Percentiles rank a stretch among this genome's conserved stretches.
These are phyloP conservation scores for Brachionus rubens DNA, from an alignment of 1,140 invertebrate species.

Conservation along the genomic window DNA sequence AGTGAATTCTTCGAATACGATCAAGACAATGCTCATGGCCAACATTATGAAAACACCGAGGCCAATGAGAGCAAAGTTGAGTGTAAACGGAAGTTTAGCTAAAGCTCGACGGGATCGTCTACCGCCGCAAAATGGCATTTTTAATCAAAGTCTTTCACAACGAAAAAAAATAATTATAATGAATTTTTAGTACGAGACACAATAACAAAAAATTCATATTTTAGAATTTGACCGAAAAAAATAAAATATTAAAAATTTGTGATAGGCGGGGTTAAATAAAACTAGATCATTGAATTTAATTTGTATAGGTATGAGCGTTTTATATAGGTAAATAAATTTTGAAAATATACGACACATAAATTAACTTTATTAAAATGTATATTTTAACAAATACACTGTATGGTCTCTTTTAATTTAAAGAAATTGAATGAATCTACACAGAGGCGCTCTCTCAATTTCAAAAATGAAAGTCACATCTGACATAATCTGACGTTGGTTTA, in stretches of 20 bases:
- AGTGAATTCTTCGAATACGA: constrained; percentile 46
- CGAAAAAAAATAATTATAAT: not conserved
- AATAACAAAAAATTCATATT: not conserved
- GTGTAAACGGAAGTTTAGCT: not conserved
- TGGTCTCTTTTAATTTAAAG: too few relatives aligned
- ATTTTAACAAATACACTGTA: too few relatives aligned
- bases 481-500: too few relatives aligned
- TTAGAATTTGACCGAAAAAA: constrained; percentile 23
- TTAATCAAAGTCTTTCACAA: not conserved
- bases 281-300: too few relatives aligned
- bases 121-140: constrained; percentile 16
- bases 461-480: too few relatives aligned
- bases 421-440: too few relatives aligned
- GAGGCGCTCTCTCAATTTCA: too few relatives aligned
- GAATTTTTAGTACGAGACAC: not conserved
- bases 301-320: too few relatives aligned
- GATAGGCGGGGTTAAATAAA: not conserved
- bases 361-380: too few relatives aligned
- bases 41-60: constrained; percentile 23
- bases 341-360: too few relatives aligned
- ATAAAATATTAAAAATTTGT: constrained; percentile 3
- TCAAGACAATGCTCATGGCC: constrained; percentile 8
- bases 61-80: constrained; percentile 25
- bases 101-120: not conserved
- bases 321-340: too few relatives aligned